Conservation (phyloP, 1,140 invertebrate species). For the Zaprionus ornatus region DNA sequence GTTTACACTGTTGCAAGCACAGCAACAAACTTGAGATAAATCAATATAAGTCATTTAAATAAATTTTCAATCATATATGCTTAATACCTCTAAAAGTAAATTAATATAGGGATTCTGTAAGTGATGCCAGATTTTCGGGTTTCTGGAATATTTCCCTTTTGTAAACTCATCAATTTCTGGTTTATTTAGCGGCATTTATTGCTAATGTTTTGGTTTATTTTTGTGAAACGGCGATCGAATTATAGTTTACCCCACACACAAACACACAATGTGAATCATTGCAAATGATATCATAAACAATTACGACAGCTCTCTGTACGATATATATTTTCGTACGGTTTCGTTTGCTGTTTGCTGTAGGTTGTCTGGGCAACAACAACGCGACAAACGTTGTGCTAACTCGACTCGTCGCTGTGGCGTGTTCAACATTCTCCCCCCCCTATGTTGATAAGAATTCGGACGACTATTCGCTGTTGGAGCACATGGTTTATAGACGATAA, state of each 20-base stretch:
- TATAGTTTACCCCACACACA: conserved; percentile 10
- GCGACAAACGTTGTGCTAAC: neutral
- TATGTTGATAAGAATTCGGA: conserved; percentile 18
- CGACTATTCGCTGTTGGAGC: conserved; percentile 6
- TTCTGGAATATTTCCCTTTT: neutral
- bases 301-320: conserved; percentile 44
- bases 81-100: too few relatives aligned
- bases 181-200: neutral
- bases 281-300: conserved; percentile 70
- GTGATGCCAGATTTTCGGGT: too few relatives aligned
- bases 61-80: too few relatives aligned
- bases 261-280: conserved; percentile 54
- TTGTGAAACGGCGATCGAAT: conserved; percentile 17
- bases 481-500: neutral
- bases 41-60: too few relatives aligned
- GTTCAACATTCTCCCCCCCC: neutral
- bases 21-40: too few relatives aligned
- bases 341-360: neutral
- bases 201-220: neutral
- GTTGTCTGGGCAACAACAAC: neutral
- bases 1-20: too few relatives aligned
- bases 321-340: neutral
- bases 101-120: too few relatives aligned
- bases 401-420: neutral
- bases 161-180: neutral